These are phyloP conservation scores for Neosalanx taihuensis DNA, from an alignment of 2,797 vertebrate species.

Conservation along the genomic window DNA sequence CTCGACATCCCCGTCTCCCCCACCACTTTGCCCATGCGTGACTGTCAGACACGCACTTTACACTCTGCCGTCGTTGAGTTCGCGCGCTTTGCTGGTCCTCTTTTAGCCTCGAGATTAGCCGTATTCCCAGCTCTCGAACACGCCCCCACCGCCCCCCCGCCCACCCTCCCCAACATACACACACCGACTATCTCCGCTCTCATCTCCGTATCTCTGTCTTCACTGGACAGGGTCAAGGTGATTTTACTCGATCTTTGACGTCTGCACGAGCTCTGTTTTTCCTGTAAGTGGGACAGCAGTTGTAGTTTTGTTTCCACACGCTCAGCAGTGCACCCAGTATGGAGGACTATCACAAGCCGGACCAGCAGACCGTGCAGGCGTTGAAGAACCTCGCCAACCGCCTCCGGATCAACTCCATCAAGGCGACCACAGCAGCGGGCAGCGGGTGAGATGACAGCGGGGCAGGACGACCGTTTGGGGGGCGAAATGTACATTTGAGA, in stretches of 20 bases:
- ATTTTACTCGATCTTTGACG: slow-evolving; percentile 10
- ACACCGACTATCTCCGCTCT: background rate
- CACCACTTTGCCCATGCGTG: slow-evolving; percentile 5
- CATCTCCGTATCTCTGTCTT: slow-evolving; percentile 1
- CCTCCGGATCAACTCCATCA: slow-evolving; percentile 86
- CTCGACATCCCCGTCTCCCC: slow-evolving; percentile 4
- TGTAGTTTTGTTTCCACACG: background rate
- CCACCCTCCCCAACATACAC: no score
- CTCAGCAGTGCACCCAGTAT: slow-evolving; percentile 59
- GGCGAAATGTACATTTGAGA: background rate
- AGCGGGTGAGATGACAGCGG: slow-evolving; percentile 73
- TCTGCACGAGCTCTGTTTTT: background rate
- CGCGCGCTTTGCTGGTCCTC: slow-evolving; percentile 15
- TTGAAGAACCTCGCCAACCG: slow-evolving; percentile 86
- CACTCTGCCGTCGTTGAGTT: slow-evolving; percentile 13
- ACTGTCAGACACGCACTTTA: slow-evolving; percentile 18
- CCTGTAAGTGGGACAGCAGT: background rate
- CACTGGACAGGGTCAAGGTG: slow-evolving; percentile 6
- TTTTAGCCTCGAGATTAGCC: slow-evolving; percentile 50
- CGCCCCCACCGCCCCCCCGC: slow-evolving; percentile 29
- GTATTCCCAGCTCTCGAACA: slow-evolving; percentile 44
- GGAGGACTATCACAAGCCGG: slow-evolving; percentile 93
- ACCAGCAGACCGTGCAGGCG: slow-evolving; percentile 89
- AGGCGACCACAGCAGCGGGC: slow-evolving; percentile 88
- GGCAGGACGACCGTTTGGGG: background rate